Conservation (phyloP, 2,797 vertebrate species). For the Aplochiton taeniatus region DNA sequence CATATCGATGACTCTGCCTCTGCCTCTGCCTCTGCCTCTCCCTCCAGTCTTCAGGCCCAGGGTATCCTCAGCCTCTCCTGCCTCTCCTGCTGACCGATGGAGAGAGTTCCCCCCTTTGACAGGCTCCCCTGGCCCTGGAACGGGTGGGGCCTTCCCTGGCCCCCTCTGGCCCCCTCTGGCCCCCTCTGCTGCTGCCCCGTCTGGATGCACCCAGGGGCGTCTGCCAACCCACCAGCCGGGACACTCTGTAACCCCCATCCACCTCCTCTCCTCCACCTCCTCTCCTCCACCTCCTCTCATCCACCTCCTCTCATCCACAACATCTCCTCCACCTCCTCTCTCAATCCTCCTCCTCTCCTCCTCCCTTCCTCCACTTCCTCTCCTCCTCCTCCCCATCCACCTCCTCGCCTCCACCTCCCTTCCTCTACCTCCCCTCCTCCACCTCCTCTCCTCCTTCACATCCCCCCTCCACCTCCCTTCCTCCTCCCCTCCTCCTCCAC, state of each 20-base stretch:
- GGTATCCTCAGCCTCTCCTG: too few species aligned
- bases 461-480: background rate
- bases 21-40: too few species aligned
- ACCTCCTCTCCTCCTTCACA: background rate
- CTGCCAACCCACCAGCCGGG: constrained; percentile 23
- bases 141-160: too few species aligned
- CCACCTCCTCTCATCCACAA: background rate
- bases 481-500: background rate
- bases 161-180: background rate
- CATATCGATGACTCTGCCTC: too few species aligned
- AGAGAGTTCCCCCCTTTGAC: too few species aligned
- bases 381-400: background rate
- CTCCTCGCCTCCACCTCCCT: too few species aligned
- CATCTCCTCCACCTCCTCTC: too few species aligned
- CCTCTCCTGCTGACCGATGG: too few species aligned
- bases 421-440: background rate
- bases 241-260: constrained; percentile 7
- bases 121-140: too few species aligned
- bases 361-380: constrained; percentile 24
- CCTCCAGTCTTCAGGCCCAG: too few species aligned
- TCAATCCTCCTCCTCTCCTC: constrained; percentile 24
- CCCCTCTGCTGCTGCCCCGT: constrained; percentile 16
- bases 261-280: background rate
- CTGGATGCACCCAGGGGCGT: constrained; percentile 29
- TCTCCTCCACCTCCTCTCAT: background rate